A percentile compares a stretch with the other conserved stretches of the same genome.
Conservation (phyloP, 2,888 invertebrate species). For the Micropterix aruncella region DNA sequence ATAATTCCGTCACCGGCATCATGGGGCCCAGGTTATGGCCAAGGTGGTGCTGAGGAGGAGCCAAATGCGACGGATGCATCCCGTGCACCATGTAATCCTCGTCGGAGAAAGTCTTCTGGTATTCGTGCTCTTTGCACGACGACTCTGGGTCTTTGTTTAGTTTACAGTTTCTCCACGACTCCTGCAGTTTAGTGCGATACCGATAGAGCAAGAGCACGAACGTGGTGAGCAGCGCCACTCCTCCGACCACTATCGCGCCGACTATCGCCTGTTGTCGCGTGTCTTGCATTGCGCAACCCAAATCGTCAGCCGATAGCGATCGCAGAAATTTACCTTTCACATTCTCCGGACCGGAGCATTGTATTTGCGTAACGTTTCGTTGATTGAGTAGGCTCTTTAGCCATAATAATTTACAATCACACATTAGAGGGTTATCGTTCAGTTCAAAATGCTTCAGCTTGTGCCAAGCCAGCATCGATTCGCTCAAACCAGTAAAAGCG, state of each 20-base stretch:
- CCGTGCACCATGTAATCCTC: conserved; percentile 70
- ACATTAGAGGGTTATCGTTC: conserved; percentile 69
- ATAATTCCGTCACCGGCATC: conserved; percentile 84
- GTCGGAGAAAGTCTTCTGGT: conserved; percentile 80
- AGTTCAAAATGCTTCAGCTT: conserved; percentile 64
- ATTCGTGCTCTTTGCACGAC: conserved; percentile 66
- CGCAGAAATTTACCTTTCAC: conserved; percentile 55
- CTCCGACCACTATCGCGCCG: conserved; percentile 58
- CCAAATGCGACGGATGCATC: conserved; percentile 40
- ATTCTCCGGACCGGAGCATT: conserved; percentile 60
- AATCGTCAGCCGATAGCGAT: conserved; percentile 56
- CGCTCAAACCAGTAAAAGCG: conserved; percentile 59
- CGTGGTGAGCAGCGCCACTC: conserved; percentile 56
- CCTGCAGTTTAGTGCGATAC: conserved; percentile 67
- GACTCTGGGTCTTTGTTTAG: conserved; percentile 60
- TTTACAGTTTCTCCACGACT: conserved; percentile 69
- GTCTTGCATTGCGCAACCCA: conserved; percentile 72
- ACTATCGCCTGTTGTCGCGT: conserved; percentile 68
- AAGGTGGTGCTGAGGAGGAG: conserved; percentile 34
- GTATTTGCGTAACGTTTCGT: conserved; percentile 52
- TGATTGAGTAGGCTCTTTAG: conserved; percentile 56
- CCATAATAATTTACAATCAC: conserved; percentile 73
- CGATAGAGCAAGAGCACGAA: conserved; percentile 62
- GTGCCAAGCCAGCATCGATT: conserved; percentile 65
- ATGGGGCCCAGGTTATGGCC: conserved; percentile 43